A percentile compares a stretch with the other conserved stretches of the same genome.
Evolutionary conservation across 2,797 vertebrate genomes (phyloP).

Genomic region (Gastrophryne carolinensis): DNA sequence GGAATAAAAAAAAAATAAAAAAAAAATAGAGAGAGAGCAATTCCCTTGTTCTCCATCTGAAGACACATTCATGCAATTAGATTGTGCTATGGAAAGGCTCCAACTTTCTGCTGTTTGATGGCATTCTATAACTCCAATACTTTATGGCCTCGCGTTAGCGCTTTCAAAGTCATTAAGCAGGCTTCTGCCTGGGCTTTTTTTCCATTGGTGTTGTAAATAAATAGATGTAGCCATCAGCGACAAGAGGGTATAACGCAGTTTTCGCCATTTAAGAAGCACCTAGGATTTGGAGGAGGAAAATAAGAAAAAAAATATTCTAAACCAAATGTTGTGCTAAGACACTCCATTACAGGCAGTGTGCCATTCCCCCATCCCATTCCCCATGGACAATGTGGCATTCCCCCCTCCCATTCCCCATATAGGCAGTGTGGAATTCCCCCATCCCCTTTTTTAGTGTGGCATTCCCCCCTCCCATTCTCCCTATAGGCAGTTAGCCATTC

Average conservation of each 20-base stretch:
- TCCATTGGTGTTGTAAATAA: conserved; percentile 57
- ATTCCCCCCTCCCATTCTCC: no score
- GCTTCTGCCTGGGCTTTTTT: conserved; percentile 53
- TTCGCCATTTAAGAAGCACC: no score
- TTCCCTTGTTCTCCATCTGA: conserved; percentile 52
- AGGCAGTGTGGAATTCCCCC: no score
- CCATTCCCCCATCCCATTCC: no score
- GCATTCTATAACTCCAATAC: conserved; percentile 53
- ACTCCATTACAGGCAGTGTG: no score
- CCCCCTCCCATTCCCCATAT: no score
- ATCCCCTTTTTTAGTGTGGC: no score
- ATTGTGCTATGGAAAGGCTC: conserved; percentile 52
- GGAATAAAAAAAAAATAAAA: conserved; percentile 50
- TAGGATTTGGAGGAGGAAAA: no score
- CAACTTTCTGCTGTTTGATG: conserved; percentile 57
- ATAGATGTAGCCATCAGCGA: conserved; percentile 44
- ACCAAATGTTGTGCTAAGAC: no score
- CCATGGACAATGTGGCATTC: no score
- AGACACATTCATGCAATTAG: conserved; percentile 57
- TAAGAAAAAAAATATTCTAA: no score
- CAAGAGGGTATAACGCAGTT: conserved; percentile 43
- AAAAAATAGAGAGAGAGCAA: background rate
- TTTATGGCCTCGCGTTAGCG: conserved; percentile 53
- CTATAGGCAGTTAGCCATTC: no score
- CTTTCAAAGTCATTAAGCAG: conserved; percentile 61